These are phyloP conservation scores for Premnoplex brunnescens DNA, from an alignment of 2,797 vertebrate species.

Conservation along the genomic window DNA sequence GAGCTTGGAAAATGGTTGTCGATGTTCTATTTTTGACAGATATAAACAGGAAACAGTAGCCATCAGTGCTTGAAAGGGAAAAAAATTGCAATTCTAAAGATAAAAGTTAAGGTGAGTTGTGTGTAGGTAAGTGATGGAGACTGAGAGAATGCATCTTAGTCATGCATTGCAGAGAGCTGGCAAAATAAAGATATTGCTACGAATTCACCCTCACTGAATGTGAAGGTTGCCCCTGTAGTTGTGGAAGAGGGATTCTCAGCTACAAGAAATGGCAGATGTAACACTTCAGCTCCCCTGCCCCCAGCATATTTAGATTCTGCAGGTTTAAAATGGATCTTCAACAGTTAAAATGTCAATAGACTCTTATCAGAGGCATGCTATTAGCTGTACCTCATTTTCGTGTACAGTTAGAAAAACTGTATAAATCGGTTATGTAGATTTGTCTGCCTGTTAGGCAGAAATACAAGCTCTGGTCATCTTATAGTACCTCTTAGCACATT, in stretches of 20 bases:
- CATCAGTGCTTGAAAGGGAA: not conserved
- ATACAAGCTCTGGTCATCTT: not conserved
- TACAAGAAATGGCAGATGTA: not conserved
- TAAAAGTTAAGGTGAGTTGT: not conserved
- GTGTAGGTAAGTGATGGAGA: not conserved
- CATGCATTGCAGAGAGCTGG: not conserved
- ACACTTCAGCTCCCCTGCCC: not conserved
- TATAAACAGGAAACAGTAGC: not conserved
- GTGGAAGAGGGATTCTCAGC: not conserved
- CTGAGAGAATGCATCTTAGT: not conserved
- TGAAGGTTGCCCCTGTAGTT: not conserved
- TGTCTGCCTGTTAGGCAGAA: not conserved
- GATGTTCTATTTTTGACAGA: not conserved
- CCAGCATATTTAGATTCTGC: not conserved
- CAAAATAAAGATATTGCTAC: not conserved
- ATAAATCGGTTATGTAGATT: conserved; percentile 4
- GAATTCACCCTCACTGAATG: not conserved
- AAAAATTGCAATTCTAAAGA: not conserved
- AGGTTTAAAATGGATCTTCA: conserved; percentile 17
- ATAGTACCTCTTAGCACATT: not conserved
- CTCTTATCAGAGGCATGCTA: conserved; percentile 18
- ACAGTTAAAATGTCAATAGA: conserved; percentile 44
- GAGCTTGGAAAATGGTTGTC: not conserved
- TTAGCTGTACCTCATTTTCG: conserved; percentile 13
- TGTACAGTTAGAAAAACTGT: not conserved